phyloP scores from a whole-genome alignment of 1,140 invertebrate species.

The Microplitis mediator region DNA sequence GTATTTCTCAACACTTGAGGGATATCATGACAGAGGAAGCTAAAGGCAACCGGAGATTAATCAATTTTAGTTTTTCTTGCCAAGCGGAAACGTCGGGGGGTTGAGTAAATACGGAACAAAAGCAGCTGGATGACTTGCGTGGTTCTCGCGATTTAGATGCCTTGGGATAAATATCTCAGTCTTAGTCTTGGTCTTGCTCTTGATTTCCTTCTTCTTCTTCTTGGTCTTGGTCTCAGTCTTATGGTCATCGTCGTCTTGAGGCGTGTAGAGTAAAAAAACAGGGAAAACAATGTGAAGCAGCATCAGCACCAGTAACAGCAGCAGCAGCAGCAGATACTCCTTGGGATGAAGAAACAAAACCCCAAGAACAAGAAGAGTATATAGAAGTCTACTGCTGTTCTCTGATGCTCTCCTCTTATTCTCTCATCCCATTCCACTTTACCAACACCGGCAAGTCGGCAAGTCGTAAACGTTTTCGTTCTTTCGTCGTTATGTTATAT shows the following conservation, averaged over 20 bases:
- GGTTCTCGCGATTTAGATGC: neutral
- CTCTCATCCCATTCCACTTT: too few species aligned
- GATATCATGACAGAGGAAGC: neutral
- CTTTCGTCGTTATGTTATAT: too few species aligned
- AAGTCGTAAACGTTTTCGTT: too few species aligned
- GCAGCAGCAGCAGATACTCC: too few species aligned
- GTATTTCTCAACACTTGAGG: too few species aligned
- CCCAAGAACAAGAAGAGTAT: too few species aligned
- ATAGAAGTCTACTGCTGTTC: too few species aligned
- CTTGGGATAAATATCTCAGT: neutral
- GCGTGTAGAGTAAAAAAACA: too few species aligned
- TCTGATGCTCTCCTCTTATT: too few species aligned
- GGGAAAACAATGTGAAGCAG: neutral
- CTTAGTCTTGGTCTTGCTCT: neutral
- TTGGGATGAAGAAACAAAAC: neutral
- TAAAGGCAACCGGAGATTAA: constrained; percentile 46
- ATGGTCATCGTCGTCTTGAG: too few species aligned
- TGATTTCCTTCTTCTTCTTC: neutral
- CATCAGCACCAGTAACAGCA: too few species aligned
- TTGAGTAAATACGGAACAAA: constrained; percentile 55
- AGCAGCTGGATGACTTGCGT: constrained; percentile 25
- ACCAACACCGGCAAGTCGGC: too few species aligned
- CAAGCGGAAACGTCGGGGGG: constrained; percentile 28
- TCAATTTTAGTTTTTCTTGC: constrained; percentile 56
- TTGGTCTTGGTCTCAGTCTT: neutral